Evolutionary conservation across 92 coral and sea anemone genomes (phyloP), one percentile per base, ranked within the genome.

Genomic region (Heteractis magnifica): DNA sequence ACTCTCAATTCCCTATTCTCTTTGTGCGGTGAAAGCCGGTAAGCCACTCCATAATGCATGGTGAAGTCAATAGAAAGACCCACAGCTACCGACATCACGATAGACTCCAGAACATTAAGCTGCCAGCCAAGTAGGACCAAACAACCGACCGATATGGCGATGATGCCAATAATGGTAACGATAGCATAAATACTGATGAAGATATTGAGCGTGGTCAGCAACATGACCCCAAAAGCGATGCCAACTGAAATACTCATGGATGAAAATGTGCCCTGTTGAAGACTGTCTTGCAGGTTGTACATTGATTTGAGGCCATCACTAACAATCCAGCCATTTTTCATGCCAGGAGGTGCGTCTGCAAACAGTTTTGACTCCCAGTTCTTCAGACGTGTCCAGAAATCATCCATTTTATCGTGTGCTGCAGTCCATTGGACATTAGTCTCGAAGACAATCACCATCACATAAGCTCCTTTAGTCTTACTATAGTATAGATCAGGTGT

Each of bases 21-120:
- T 52, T 89, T 92, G 23, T 85, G 76, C 16, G 94, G 92, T 74
- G 98, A 90, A 51, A 94, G 77, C 71, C 92, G 83, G 82, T 94
- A 96, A 10, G 99, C 99, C 78, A 96, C 98, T 21, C 99, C 99
- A 84, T 96, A 96, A 90, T 96, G 99, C 92, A 96, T 85, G 16
- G 99, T 96, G 84, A 96, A 96, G 84, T 96, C 99, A 79, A 94
- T 94, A 12, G 99, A 96, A 56, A 96, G 81, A 14, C 99, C 99
- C 14, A 96, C 99, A 6, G 99, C 95, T 53, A 96, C 99, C 48
- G 99, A 89, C 87, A 94, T 85, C 73, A 94, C 96, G 49, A 96
- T 94, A 59, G 99, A 96, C 76, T 96, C 99, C 68, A 96, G 68
- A 9, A 96, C 89, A 72, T 94, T 96, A 68, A 96, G 64, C 81